These are phyloP conservation scores for Arctopsyche grandis DNA, from an alignment of 1,140 invertebrate genomes.

Conservation along the genomic window DNA sequence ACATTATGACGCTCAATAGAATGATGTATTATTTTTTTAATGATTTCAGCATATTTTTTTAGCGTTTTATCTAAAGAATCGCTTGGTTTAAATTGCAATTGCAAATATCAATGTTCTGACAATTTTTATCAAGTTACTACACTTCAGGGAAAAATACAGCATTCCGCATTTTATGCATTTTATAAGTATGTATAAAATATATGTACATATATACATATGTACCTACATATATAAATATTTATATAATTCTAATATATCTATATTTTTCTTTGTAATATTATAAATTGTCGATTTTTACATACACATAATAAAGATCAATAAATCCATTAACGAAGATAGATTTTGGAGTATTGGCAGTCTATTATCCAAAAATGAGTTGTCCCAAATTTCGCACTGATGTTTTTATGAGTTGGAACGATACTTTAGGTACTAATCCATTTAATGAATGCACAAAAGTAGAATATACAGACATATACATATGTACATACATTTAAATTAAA, in stretches of 20 bases:
- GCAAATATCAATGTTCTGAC: slow-evolving; percentile 19
- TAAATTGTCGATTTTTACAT: too few relatives aligned
- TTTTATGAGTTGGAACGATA: slow-evolving; percentile 28
- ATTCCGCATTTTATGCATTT: background rate
- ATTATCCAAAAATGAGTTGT: background rate
- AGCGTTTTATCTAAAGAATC: background rate
- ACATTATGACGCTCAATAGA: too few relatives aligned
- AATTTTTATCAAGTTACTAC: slow-evolving; percentile 18
- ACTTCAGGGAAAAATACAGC: background rate
- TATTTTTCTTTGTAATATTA: too few relatives aligned
- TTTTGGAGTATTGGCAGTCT: background rate
- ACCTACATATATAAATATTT: too few relatives aligned
- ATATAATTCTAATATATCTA: too few relatives aligned
- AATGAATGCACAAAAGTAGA: background rate
- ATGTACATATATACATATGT: background rate
- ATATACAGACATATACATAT: too few relatives aligned
- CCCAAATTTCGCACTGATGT: slow-evolving; percentile 15
- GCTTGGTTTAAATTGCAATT: slow-evolving; percentile 11
- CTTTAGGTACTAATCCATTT: background rate
- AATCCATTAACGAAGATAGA: background rate
- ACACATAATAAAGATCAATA: too few relatives aligned
- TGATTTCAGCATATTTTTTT: slow-evolving; percentile 5
- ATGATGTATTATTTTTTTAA: background rate
- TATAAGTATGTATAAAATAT: background rate
- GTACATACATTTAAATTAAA: background rate